These are phyloP conservation scores for Coptodon bakossiorum DNA, from an alignment of 2,113 vertebrate species.

Conservation along the genomic window DNA sequence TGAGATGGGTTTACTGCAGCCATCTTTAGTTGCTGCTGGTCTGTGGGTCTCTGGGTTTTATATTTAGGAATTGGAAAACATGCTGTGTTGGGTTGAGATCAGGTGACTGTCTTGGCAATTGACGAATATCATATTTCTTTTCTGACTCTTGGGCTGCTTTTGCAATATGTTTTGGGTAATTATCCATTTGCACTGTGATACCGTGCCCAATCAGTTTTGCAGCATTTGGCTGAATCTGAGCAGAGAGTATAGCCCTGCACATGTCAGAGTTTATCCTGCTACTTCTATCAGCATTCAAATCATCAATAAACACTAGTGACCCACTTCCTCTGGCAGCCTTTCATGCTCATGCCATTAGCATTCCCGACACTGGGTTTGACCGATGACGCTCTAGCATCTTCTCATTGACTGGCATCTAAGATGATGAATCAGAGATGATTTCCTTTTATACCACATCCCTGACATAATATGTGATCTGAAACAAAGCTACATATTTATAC, in stretches of 20 bases:
- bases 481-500: background rate
- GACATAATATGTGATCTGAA: background rate
- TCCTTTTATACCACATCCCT: background rate
- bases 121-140: background rate
- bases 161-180: background rate
- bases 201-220: background rate
- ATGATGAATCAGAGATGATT: background rate
- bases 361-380: background rate
- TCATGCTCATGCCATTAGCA: background rate
- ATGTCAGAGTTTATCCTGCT: background rate
- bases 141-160: background rate
- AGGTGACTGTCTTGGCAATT: background rate
- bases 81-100: background rate
- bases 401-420: background rate
- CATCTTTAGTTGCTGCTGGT: background rate
- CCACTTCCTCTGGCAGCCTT: background rate
- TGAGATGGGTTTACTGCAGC: background rate
- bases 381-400: background rate
- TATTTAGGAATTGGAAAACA: background rate
- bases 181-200: background rate
- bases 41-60: background rate
- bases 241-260: background rate
- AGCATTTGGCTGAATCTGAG: background rate
- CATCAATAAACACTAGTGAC: background rate
- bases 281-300: background rate